Base-by-base conservation (phyloP, 2,888 invertebrate genomes). In the Lysandra bellargus region DNA sequence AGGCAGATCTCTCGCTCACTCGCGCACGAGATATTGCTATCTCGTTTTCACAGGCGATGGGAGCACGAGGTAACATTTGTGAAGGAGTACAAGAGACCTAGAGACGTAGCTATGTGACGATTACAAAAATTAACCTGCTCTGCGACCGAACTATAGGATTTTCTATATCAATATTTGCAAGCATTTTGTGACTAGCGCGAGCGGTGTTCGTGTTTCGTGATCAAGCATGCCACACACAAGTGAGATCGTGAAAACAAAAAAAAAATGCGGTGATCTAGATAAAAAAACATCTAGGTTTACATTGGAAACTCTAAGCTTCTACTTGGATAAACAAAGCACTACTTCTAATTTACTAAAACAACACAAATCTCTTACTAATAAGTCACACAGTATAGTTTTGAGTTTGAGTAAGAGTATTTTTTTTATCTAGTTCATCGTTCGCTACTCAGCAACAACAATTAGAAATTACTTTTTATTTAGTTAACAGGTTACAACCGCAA, bases 201-300 rank as follows among this genome's bases (percentile, higher is more conserved):
- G 33, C 33, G 33, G 69, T 69, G 69, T 37, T 64, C 60, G 40
- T 60, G 74, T 81, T 83, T 84, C 84, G 90, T 89, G 87, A 92
- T 91, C 92, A 92, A 91, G 88, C 93, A 92, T 91, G 91, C 90
- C 92, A 89, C 89, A 87, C 80, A 49, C 79, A 79, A 80, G 60
- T 60, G 83, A 81, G 80, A 83, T 83, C 82, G 86, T 86, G 85
- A 23, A 14, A 75, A 17, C 49, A 53, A 53, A 57, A 49, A 40
- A 40, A 53, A 49, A 87, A 83, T 85, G 84, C 83, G 86, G 81
- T 37, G 84, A 86, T 81, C 84, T 85, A 83, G 83, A 88, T 84
- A 87, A 88, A 86, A 83, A 78, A 74, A 6, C 2, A 0, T 40
- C 75, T 12, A 23, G 30, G 30, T 64, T 12, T 4, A 17, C 49